A percentile compares a stretch with the other conserved stretches of the same genome.
phyloP scores from a whole-genome alignment of 2,888 invertebrate species.

The Dryococelus australis region DNA sequence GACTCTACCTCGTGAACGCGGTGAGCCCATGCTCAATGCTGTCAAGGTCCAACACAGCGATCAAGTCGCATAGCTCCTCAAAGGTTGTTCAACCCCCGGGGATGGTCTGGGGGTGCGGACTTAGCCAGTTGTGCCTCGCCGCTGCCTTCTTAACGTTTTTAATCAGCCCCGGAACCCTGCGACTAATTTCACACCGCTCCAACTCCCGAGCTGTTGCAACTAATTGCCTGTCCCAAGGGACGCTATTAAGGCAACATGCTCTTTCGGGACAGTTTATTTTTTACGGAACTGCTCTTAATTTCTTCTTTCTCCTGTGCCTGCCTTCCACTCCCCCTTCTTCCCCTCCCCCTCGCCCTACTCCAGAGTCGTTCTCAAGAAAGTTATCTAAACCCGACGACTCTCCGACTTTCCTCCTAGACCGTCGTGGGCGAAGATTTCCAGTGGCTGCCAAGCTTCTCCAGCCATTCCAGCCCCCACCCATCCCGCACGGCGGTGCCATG shows the following conservation, averaged over 20 bases:
- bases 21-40: no score
- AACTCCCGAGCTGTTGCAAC: slow-evolving; percentile 49
- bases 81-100: no score
- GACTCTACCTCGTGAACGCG: no score
- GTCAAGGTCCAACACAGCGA: no score
- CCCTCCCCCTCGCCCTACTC: background rate
- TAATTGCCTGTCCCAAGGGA: slow-evolving; percentile 57
- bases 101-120: background rate
- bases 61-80: background rate
- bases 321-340: slow-evolving; percentile 27
- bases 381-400: background rate
- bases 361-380: background rate
- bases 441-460: background rate
- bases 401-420: background rate
- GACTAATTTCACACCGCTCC: slow-evolving; percentile 54
- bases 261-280: slow-evolving; percentile 53
- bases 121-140: background rate
- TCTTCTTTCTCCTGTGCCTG: slow-evolving; percentile 39
- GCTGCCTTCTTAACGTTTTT: slow-evolving; percentile 41
- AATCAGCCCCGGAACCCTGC: slow-evolving; percentile 41
- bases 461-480: background rate
- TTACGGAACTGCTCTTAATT: slow-evolving; percentile 49
- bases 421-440: background rate
- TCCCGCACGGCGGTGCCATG: background rate
- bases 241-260: slow-evolving; percentile 49